Conservation (phyloP, 2,113 vertebrate species). For the Heliornis fulica region DNA sequence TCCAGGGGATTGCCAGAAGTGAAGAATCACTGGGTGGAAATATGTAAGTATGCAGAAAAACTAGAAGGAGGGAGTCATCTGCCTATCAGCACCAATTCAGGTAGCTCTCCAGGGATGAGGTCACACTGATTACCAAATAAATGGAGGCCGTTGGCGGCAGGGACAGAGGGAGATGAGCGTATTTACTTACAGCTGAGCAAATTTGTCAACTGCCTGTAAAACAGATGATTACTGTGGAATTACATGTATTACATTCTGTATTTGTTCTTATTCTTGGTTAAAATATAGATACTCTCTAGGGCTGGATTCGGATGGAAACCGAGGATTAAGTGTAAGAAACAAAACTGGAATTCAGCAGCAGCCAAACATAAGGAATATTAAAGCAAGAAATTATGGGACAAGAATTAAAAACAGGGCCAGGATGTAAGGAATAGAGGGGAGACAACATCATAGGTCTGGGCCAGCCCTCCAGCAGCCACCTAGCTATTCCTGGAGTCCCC, state of each 20-base stretch:
- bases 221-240: slow-evolving; percentile 45
- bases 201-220: slow-evolving; percentile 50
- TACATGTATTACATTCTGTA: slow-evolving; percentile 11
- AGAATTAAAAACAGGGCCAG: not conserved
- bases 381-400: not conserved
- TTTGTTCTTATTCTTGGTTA: not conserved
- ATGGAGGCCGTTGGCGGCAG: not conserved
- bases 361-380: not conserved
- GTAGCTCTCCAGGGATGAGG: slow-evolving; percentile 33
- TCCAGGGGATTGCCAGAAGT: not conserved
- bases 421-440: not conserved
- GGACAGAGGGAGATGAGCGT: not conserved
- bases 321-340: not conserved
- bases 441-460: not conserved
- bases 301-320: not conserved
- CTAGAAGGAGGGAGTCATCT: not conserved
- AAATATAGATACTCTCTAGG: not conserved
- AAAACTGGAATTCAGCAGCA: not conserved
- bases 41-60: rapidly evolving
- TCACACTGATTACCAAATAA: slow-evolving; percentile 13
- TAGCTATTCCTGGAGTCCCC: not conserved
- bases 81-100: slow-evolving; percentile 47
- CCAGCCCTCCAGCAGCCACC: not conserved
- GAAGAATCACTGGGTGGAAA: not conserved
- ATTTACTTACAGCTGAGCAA: slow-evolving; percentile 30